Evolutionary conservation across 1,140 invertebrate genomes (phyloP).

Genomic region (Drosophila nebulosa): DNA sequence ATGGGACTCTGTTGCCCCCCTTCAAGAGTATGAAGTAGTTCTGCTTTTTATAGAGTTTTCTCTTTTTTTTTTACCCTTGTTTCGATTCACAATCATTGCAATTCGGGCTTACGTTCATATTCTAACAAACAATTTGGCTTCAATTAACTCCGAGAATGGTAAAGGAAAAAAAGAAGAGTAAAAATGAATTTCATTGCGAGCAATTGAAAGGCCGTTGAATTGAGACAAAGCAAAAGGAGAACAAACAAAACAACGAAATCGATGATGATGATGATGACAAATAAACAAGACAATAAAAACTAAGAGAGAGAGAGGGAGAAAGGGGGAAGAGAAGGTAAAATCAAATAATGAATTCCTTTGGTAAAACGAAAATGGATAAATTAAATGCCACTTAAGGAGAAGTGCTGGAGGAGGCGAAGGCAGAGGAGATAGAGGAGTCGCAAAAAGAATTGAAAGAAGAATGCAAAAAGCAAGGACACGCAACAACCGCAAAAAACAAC

Average conservation of each 20-base stretch:
- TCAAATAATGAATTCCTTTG: constrained; percentile 75
- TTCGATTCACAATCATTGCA: neutral
- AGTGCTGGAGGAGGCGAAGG: neutral
- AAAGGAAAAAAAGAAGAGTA: neutral
- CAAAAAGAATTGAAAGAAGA: constrained; percentile 38
- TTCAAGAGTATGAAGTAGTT: neutral
- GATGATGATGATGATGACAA: constrained; percentile 56
- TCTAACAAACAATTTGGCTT: constrained; percentile 42
- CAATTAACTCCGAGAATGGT: constrained; percentile 31
- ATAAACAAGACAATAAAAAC: constrained; percentile 65
- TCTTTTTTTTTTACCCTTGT: neutral
- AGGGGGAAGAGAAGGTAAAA: constrained; percentile 15
- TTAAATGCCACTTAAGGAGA: constrained; percentile 72
- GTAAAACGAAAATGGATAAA: constrained; percentile 75
- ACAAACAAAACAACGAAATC: constrained; percentile 10
- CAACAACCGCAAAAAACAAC: constrained; percentile 52
- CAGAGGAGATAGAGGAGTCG: too few relatives aligned
- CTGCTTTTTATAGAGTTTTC: neutral
- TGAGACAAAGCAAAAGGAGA: constrained; percentile 22
- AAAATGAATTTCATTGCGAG: constrained; percentile 35
- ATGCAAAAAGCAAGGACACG: constrained; percentile 73
- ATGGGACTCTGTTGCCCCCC: neutral
- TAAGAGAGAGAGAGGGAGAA: constrained; percentile 13
- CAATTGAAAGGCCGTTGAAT: constrained; percentile 46
- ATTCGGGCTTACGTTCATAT: neutral